phyloP scores from a whole-genome alignment of 1,140 invertebrate species.

The Zaprionus ornatus region DNA sequence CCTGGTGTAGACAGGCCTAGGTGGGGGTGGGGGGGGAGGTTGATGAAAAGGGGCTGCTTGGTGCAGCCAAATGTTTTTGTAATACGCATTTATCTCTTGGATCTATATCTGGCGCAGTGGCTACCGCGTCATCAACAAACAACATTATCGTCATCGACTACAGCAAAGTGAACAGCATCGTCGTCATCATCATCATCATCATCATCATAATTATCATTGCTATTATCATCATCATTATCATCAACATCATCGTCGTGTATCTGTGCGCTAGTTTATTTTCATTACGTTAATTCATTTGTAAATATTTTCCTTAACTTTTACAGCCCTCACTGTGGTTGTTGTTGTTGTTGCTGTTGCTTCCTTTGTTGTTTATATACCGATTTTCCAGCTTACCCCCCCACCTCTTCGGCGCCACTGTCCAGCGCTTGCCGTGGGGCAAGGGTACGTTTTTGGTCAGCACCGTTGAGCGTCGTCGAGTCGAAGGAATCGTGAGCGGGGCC shows the following conservation, averaged over 20 bases:
- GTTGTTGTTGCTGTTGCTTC: slow-evolving; percentile 45
- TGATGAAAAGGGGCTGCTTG: not conserved
- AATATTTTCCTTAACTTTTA: slow-evolving; percentile 76
- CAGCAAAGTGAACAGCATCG: slow-evolving; percentile 10
- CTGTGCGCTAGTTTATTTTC: slow-evolving; percentile 72
- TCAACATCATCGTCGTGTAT: slow-evolving; percentile 45
- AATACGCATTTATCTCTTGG: slow-evolving; percentile 56
- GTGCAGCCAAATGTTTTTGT: slow-evolving; percentile 39
- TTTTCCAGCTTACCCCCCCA: slow-evolving; percentile 40
- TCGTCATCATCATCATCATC: slow-evolving; percentile 13
- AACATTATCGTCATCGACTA: slow-evolving; percentile 22
- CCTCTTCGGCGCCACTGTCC: not conserved
- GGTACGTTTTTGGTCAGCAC: slow-evolving; percentile 34
- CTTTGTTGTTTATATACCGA: slow-evolving; percentile 67
- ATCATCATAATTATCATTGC: slow-evolving; percentile 2
- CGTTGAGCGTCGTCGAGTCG: not conserved
- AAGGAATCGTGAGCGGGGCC: not conserved
- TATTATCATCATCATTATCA: slow-evolving; percentile 36
- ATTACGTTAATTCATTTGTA: slow-evolving; percentile 79
- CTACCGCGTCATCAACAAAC: slow-evolving; percentile 40
- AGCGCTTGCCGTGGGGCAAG: slow-evolving; percentile 17
- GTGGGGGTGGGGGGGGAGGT: not conserved
- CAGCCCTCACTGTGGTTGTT: slow-evolving; percentile 25
- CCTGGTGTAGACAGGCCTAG: not conserved
- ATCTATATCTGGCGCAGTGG: slow-evolving; percentile 41